phyloP scores from a whole-genome alignment of 2,888 invertebrate species.

The Malachius bipustulatus region DNA sequence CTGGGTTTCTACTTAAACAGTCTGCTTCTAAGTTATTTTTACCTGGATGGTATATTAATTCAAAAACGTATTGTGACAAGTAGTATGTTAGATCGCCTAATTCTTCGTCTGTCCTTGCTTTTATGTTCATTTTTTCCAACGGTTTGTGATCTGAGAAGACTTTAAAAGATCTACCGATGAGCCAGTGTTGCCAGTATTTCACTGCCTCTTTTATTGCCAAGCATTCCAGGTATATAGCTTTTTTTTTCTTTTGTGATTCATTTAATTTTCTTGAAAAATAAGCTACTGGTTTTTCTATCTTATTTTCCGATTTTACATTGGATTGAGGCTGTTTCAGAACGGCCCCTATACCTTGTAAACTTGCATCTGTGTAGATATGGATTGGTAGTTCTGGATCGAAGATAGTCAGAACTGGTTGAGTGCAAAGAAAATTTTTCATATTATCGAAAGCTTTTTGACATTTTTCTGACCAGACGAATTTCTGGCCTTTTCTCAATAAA shows the following conservation, averaged over 20 bases:
- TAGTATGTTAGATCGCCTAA: conserved; percentile 20
- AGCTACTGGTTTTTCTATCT: conserved; percentile 14
- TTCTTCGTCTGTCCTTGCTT: conserved; percentile 22
- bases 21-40: conserved; percentile 8
- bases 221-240: conserved; percentile 16
- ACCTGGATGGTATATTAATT: conserved; percentile 19
- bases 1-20: conserved; percentile 8
- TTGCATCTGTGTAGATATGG: conserved; percentile 21
- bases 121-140: conserved; percentile 19
- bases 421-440: conserved; percentile 15
- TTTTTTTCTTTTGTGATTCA: conserved; percentile 15
- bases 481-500: conserved; percentile 16
- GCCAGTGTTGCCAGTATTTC: conserved; percentile 16
- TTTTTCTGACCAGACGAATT: conserved; percentile 17
- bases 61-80: conserved; percentile 21
- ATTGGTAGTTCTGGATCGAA: conserved; percentile 18
- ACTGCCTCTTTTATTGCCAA: conserved; percentile 16
- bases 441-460: conserved; percentile 15
- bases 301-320: conserved; percentile 8
- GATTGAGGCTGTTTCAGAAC: conserved; percentile 18
- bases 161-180: conserved; percentile 13
- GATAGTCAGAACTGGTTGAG: conserved; percentile 19
- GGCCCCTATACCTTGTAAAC: conserved; percentile 21
- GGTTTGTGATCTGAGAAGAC: conserved; percentile 16
- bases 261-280: conserved; percentile 16